A percentile compares a stretch with the other conserved stretches of the same genome.
These are phyloP conservation scores for Electrona antarctica DNA, from an alignment of 2,113 vertebrate species.

Conservation along the genomic window DNA sequence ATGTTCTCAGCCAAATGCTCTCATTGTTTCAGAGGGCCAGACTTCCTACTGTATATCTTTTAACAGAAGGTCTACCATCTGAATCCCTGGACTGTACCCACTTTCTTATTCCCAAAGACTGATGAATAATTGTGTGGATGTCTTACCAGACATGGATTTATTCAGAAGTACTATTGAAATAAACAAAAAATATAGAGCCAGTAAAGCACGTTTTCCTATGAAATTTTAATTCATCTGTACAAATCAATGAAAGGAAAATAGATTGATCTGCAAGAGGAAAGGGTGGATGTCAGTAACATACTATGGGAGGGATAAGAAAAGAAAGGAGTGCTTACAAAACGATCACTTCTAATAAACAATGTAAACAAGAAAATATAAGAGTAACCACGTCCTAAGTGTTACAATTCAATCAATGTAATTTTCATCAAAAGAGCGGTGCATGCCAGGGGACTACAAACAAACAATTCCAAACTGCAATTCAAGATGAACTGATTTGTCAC, in stretches of 20 bases:
- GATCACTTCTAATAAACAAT: conserved; percentile 61
- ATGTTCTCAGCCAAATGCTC: conserved; percentile 42
- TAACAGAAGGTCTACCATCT: conserved; percentile 15
- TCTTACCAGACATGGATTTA: conserved; percentile 42
- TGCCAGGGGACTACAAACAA: conserved; percentile 11
- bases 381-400: conserved; percentile 45
- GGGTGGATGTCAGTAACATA: conserved; percentile 47
- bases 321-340: conserved; percentile 53
- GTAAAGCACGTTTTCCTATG: conserved; percentile 56
- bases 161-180: conserved; percentile 49
- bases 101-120: conserved; percentile 6
- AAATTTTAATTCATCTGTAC: conserved; percentile 65
- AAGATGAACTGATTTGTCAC: conserved; percentile 11
- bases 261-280: conserved; percentile 24
- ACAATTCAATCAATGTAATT: conserved; percentile 32
- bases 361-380: conserved; percentile 47
- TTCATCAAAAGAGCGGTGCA: conserved; percentile 6
- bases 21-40: conserved; percentile 13
- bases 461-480: too few species aligned
- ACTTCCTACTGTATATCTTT: conserved; percentile 8
- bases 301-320: conserved; percentile 35
- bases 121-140: conserved; percentile 19
- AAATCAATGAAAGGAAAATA: conserved; percentile 58
- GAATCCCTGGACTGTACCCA: conserved; percentile 4
- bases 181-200: conserved; percentile 23